These are phyloP conservation scores for Crotophaga sulcirostris DNA, from an alignment of 2,113 vertebrate genomes.

Conservation along the genomic window DNA sequence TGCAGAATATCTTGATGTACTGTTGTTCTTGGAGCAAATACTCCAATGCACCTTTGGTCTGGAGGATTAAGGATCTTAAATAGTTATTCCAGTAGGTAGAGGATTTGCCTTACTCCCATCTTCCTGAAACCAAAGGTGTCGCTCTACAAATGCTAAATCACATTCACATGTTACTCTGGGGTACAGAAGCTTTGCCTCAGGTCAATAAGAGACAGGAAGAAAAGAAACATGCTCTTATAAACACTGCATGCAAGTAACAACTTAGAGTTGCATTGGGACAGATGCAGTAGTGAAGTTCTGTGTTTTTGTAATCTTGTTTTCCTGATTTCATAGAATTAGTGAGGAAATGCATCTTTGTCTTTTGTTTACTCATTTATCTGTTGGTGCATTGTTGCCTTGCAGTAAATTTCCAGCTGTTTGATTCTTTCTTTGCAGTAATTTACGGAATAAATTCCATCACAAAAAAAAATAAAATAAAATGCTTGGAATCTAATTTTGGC, in stretches of 20 bases:
- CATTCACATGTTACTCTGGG: neutral
- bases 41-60: neutral
- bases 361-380: neutral
- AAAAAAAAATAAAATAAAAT: neutral
- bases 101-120: neutral
- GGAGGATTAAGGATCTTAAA: neutral
- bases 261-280: neutral
- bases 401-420: neutral
- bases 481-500: neutral
- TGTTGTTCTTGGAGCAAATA: neutral
- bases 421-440: neutral
- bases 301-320: neutral
- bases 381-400: neutral
- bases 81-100: neutral
- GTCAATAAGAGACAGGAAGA: neutral
- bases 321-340: neutral
- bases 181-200: neutral
- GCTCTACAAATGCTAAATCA: neutral
- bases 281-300: neutral
- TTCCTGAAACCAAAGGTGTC: neutral
- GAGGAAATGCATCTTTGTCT: neutral
- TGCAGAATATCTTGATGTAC: neutral
- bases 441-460: neutral
- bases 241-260: neutral
- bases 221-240: neutral